Conservation (phyloP, 2,113 vertebrate genomes). For the Orycteropus afer region DNA sequence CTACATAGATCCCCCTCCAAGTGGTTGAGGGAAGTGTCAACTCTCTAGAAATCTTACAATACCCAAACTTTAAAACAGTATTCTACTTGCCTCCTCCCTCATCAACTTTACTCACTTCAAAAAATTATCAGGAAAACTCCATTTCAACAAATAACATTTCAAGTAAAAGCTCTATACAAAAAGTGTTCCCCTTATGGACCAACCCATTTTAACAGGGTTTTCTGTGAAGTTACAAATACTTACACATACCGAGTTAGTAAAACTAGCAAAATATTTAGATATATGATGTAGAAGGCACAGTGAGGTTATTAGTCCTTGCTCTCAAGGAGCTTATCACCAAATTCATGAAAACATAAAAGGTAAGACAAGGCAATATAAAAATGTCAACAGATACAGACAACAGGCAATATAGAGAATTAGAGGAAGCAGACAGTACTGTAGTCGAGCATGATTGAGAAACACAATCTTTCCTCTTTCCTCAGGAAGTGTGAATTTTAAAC, state of each 20-base stretch:
- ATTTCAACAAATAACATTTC: background rate
- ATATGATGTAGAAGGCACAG: background rate
- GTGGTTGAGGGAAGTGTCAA: too few relatives aligned
- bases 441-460: background rate
- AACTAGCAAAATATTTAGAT: slow-evolving; percentile 25
- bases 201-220: slow-evolving; percentile 8
- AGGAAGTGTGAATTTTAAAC: slow-evolving; percentile 30
- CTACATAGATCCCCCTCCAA: too few relatives aligned
- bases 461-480: slow-evolving; percentile 22
- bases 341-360: background rate
- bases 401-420: background rate
- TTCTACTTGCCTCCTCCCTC: slow-evolving; percentile 8
- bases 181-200: background rate
- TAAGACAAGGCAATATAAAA: background rate
- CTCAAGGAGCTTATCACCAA: background rate
- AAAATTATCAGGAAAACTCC: slow-evolving; percentile 19
- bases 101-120: background rate
- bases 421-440: slow-evolving; percentile 26
- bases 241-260: background rate
- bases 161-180: slow-evolving; percentile 7
- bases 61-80: slow-evolving; percentile 17
- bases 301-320: background rate
- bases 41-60: background rate
- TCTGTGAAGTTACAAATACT: background rate
- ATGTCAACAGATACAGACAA: background rate